Evolutionary conservation across 30 jellyfish, hydroid and myxozoan genomes (phyloP).

Genomic region (Chironex yamaguchii): DNA sequence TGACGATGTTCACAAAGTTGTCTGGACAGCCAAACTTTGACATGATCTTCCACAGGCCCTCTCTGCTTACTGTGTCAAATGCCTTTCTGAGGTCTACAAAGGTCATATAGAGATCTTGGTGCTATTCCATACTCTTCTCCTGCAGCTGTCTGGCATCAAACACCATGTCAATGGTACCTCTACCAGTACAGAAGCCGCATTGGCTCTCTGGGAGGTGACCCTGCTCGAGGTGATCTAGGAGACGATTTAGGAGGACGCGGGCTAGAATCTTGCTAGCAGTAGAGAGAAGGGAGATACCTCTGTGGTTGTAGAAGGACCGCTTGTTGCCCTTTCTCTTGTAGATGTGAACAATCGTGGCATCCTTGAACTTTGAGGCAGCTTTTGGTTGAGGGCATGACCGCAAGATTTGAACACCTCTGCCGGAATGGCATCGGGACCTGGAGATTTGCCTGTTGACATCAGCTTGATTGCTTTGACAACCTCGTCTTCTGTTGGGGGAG

Average conservation of each 20-base stretch:
- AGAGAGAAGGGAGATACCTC: constrained; percentile 40
- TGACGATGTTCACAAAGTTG: not conserved
- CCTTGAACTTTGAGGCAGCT: constrained; percentile 8
- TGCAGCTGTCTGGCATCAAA: constrained; percentile 44
- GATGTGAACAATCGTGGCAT: not conserved
- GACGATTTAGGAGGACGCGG: not conserved
- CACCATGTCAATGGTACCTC: constrained; percentile 36
- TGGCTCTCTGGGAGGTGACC: constrained; percentile 31
- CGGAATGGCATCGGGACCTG: too few species aligned
- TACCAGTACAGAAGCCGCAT: constrained; percentile 30
- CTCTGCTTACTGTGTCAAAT: constrained; percentile 4
- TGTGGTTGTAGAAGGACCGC: not conserved
- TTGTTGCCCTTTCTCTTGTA: constrained; percentile 31
- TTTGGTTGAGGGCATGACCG: too few species aligned
- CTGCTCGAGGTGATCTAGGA: not conserved
- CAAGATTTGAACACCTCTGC: too few species aligned
- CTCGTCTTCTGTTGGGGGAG: too few species aligned
- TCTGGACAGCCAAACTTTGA: constrained; percentile 14
- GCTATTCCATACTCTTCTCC: constrained; percentile 22
- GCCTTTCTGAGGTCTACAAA: constrained; percentile 42
- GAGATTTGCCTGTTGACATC: too few species aligned
- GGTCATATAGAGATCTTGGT: not conserved
- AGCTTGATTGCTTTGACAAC: too few species aligned
- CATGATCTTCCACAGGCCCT: constrained; percentile 1
- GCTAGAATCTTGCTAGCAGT: constrained; percentile 1